phyloP scores from a whole-genome alignment of 2,797 vertebrate species.

The Phrynocephalus vlangalii region DNA sequence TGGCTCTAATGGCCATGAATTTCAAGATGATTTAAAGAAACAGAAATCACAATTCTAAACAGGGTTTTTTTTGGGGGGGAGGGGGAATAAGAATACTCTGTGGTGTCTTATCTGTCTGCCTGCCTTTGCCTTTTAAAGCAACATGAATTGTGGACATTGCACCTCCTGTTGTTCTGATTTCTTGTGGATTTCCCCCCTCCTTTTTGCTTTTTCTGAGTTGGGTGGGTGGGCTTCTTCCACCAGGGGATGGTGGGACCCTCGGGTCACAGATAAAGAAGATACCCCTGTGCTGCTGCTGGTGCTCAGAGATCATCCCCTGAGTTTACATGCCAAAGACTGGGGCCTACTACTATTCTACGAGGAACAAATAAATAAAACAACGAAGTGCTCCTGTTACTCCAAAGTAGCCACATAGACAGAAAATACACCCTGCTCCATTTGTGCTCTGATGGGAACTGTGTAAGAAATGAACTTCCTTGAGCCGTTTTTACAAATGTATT shows the following conservation, averaged over 20 bases:
- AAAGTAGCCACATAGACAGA: not conserved
- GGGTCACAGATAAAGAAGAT: not conserved
- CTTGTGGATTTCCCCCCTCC: not conserved
- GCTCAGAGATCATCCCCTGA: not conserved
- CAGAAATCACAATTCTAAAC: slow-evolving; percentile 68
- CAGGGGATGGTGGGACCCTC: not conserved
- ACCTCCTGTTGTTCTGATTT: not conserved
- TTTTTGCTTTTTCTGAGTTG: not conserved
- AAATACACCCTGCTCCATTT: not conserved
- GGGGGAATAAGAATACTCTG: slow-evolving; percentile 12
- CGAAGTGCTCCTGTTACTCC: not conserved
- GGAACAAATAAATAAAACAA: not conserved
- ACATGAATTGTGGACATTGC: not conserved
- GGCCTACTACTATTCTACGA: not conserved
- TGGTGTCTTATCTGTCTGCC: too few relatives aligned
- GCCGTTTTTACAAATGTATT: not conserved
- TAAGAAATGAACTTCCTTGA: not conserved
- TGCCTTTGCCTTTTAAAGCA: slow-evolving; percentile 11
- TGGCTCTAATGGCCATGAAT: slow-evolving; percentile 65
- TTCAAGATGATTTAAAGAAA: slow-evolving; percentile 74
- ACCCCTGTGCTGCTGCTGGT: not conserved
- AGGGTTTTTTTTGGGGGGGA: slow-evolving; percentile 24
- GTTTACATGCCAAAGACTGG: not conserved
- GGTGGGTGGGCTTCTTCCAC: not conserved
- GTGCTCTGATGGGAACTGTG: not conserved